Base-by-base conservation (phyloP, 2,888 invertebrate genomes). In the Epicampocera succincta region DNA sequence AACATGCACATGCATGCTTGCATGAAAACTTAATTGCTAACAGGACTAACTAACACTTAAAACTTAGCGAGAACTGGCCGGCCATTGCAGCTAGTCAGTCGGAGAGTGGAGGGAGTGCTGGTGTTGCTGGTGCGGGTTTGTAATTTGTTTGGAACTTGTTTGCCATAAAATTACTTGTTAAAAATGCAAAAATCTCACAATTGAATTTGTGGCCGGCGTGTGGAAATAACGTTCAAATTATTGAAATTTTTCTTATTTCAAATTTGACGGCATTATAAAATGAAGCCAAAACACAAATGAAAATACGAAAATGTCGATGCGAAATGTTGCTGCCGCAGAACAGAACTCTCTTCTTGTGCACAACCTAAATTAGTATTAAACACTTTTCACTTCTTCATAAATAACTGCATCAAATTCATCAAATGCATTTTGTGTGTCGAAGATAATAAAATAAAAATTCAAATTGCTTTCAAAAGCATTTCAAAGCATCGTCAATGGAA, bases 191-290 rank as follows among this genome's bases (percentile, higher is more conserved):
- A 84, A 69, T 84, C 85, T 76, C 83, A 75, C 88, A 90, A 89
- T 89, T 89, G 87, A 90, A 89, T 90, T 89, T 87, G 84, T 79
- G 86, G 85, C 80, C 71, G 74, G 21, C 15, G 58, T 65, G 44
- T 42, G 72, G 61, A 60, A 50, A 68, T 46, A 71, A 65, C 58
- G 69, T 66, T 79, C 15, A 73, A 79, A 61, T 73, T 73, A 73
- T 72, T 68, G 60, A 66, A 54, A 60, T 19, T 46, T 52, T 25
- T 25, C 5, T 25, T 5, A 3, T 58, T 61, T 61, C 38, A 9
- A 66, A 66, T 60, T 66, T 79, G 60, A 68, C 66, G 66, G 52
- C 60, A 60, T 66, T 15, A 72, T 52, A 15, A 65, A 71, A 77
- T 15, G 19, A 33, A 19, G 15, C 12, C 33, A 44, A 50, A 42